Conservation (phyloP, 2,113 vertebrate genomes). For the Kobus ellipsiprymnus region DNA sequence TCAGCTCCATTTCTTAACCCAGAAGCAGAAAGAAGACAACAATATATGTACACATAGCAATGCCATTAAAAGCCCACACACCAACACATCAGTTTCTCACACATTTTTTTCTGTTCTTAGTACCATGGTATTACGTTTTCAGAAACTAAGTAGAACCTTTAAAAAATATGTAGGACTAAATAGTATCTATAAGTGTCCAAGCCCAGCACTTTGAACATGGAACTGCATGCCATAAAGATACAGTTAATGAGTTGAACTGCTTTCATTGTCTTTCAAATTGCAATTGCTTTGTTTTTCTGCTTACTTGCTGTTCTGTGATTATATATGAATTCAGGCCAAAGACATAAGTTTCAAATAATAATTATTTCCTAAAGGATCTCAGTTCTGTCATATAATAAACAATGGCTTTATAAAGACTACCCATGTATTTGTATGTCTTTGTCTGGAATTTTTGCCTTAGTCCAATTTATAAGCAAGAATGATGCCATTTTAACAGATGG, state of each 20-base stretch:
- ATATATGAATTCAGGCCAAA: slow-evolving; percentile 6
- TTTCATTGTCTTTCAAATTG: background rate
- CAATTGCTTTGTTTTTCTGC: background rate
- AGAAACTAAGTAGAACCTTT: background rate
- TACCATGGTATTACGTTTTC: background rate
- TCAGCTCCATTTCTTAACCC: background rate
- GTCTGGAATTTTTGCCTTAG: slow-evolving; percentile 23
- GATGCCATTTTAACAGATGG: slow-evolving; percentile 49
- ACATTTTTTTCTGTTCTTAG: background rate
- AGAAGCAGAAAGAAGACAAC: background rate
- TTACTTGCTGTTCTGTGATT: background rate
- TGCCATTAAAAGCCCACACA: background rate
- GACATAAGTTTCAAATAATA: slow-evolving; percentile 1
- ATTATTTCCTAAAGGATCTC: background rate
- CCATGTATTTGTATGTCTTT: slow-evolving; percentile 3
- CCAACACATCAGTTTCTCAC: background rate
- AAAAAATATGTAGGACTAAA: background rate
- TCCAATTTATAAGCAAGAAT: slow-evolving; percentile 53
- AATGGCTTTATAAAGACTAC: slow-evolving; percentile 14
- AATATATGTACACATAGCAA: background rate
- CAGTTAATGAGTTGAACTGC: background rate
- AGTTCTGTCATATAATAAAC: slow-evolving; percentile 43
- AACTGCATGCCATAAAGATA: background rate
- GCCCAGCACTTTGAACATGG: background rate
- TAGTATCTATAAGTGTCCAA: background rate